Evolutionary conservation across 2,113 vertebrate species (phyloP), one percentile per base, ranked within the genome.

Genomic region (Aegithalos caudatus): DNA sequence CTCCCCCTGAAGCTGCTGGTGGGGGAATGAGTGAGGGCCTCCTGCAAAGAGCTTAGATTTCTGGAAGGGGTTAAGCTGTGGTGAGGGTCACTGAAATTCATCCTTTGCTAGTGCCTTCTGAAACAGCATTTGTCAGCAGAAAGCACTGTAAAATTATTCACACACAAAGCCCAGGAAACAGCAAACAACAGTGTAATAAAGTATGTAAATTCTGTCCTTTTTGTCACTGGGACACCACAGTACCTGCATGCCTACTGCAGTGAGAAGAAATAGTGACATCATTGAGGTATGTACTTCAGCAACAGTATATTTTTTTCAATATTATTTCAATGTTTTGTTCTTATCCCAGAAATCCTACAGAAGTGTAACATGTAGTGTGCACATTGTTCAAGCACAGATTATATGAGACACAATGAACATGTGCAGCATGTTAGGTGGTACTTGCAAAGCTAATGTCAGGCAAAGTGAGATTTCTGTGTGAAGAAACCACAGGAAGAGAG

Each of bases 21-120:
- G 28, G 7, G 11, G 14, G 2, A 45, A 40, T 17, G 25, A 64
- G 7, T 1, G 1, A 61, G 22, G 3, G 7, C 6, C 40, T 64
- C 6, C 40, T 64, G 14, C 3, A 6, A 6, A 18, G 40, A 11
- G 28, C 18, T 64, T 28, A 6, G 28, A n/a, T 12, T 84, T 11
- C 27, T 72, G 38, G 13, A 12, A 13, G 13, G 14, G 61, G 17
- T 27, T 53, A 44, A 53, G 24, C 11, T 21, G 19, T 18, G 38
- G n/a, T 33, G 8, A 42, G 11, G 3, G 10, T 65, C 22, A 56
- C 25, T 60, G 22, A 33, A 74, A 65, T 7, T 50, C 44, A 24
- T 33, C 38, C 8, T 78, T 78, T 86, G 24, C 9, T 54, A 21
- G 17, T 6, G 12, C 3, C 28, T 73, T 69, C 60, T 73, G 44